Evolutionary conservation across 2,888 invertebrate species (phyloP), one percentile per base, ranked within the genome.

Genomic region (Sycophila texana): DNA sequence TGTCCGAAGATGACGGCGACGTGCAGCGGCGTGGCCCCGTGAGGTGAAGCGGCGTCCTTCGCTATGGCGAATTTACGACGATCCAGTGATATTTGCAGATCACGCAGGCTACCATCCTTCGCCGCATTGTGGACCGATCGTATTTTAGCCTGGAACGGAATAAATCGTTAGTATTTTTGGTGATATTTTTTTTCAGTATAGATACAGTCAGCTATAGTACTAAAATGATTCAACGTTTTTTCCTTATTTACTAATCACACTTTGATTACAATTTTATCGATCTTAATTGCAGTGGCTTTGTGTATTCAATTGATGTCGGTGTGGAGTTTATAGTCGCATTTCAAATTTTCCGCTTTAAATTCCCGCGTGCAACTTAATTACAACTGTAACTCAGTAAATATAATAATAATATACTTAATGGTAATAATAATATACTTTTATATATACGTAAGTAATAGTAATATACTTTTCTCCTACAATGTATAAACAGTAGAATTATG

Each of bases 41-140:
- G 94, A 0, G 95, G 94, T n/a, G 96, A 95, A 83, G 94, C 92
- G 80, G 95, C 94, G 89, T 98, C 97, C 84, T 95, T 94, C 22
- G 98, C 97, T 81, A 97, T 94, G 0, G 97, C 97, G 88, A 98
- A 96, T 93, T 97, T 97, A 87, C 97, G 94, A 83, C 98, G 92
- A 91, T 98, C 96, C 86, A 97, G 90, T 0, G 97, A 95, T 84
- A 96, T 94, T 90, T 97, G 97, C 74, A 98, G 92, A 85, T 97
- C 96, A 84, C 95, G 92, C 83, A 98, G 92, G 87, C 95, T 96
- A 4, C 98, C 98, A 84, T 95, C 95, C 85, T 94, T 93, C 22
- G 97, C 95, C 51, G 97, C 96, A 84, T 94, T 91, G 89, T 98
- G 98, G 47, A 98, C 97, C 80, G 95, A 94, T 83, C 95, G 95